Evolutionary conservation across 37 sponge, comb jelly and placozoan genomes (phyloP).

Genomic region (Hexactinellida sp.): DNA sequence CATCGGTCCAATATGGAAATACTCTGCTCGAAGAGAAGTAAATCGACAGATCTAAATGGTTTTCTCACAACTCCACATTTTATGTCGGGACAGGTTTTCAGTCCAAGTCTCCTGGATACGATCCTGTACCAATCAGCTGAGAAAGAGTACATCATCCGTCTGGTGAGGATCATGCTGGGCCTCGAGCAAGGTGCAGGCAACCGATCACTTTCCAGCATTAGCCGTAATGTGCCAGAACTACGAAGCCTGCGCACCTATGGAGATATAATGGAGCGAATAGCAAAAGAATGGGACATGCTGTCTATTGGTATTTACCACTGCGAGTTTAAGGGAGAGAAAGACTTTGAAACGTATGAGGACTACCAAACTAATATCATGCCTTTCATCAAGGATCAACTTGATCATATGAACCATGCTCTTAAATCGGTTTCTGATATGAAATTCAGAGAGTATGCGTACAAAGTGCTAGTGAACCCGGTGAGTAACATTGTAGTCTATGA

Average conservation of each 20-base stretch:
- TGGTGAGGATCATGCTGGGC: not conserved
- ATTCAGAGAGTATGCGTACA: not conserved
- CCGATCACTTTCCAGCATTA: constrained; percentile 1
- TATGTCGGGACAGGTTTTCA: constrained; percentile 43
- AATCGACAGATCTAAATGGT: not conserved
- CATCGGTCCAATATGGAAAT: constrained; percentile 12
- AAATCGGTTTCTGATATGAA: not conserved
- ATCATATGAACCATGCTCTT: not conserved
- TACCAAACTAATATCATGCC: not conserved
- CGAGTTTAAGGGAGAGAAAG: not conserved
- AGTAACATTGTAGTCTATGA: not conserved
- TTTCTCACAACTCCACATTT: constrained; percentile 58
- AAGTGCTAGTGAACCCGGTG: not conserved
- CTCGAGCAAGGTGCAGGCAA: not conserved
- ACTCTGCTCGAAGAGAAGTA: not conserved
- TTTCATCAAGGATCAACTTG: not conserved
- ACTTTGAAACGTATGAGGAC: not conserved
- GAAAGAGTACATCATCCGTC: not conserved
- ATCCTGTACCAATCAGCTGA: constrained; percentile 42
- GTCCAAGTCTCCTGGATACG: constrained; percentile 63
- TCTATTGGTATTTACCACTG: constrained; percentile 5
- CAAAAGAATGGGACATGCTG: not conserved
- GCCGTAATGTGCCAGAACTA: not conserved
- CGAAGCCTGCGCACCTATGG: not conserved
- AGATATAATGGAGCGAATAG: not conserved